Evolutionary conservation across 2,113 vertebrate species (phyloP).

Genomic region (Shinisaurus crocodilurus): DNA sequence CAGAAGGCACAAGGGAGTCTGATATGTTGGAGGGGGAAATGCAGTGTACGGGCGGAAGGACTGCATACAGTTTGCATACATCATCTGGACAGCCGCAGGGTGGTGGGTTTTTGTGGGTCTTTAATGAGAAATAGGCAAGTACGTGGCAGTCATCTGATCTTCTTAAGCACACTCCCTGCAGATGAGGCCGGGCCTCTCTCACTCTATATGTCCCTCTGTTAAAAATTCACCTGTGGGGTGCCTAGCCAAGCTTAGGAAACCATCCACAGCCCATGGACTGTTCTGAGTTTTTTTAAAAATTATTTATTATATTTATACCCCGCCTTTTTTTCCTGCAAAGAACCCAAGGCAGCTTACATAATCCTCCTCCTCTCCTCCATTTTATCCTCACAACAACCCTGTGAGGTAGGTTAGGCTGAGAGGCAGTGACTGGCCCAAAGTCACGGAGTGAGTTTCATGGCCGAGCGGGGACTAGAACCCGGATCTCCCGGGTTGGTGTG

Average conservation of each 20-base stretch:
- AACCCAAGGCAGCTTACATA: no score
- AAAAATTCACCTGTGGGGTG: not conserved
- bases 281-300: no score
- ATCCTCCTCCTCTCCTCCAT: no score
- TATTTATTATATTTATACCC: no score
- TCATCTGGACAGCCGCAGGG: conserved; percentile 48
- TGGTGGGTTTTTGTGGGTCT: conserved; percentile 41
- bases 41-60: not conserved
- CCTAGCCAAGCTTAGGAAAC: not conserved
- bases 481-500: no score
- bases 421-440: no score
- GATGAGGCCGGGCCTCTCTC: not conserved
- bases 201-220: not conserved
- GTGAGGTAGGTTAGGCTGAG: no score
- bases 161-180: not conserved
- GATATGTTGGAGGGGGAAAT: conserved; percentile 3
- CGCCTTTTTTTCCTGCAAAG: no score
- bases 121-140: conserved; percentile 36
- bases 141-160: conserved; percentile 21
- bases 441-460: no score
- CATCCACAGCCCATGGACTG: not conserved
- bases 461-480: no score
- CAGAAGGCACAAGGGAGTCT: conserved; percentile 19
- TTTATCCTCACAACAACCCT: no score
- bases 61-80: conserved; percentile 16